Evolutionary conservation across 1,140 invertebrate species (phyloP), one percentile per base, ranked within the genome.

Genomic region (Panonychus citri): DNA sequence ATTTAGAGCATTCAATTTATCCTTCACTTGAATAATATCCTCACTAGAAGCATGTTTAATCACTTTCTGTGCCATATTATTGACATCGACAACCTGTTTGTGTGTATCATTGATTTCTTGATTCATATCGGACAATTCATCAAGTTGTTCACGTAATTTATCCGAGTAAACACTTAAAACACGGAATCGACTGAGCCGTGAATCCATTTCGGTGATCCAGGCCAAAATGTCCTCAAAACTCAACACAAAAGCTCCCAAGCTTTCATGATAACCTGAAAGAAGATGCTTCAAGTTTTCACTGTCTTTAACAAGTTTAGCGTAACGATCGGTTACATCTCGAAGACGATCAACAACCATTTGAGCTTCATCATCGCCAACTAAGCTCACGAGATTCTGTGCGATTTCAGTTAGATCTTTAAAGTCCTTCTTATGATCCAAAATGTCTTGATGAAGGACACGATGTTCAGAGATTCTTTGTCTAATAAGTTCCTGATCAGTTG

Each of bases 1-100:
- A 68, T 89, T 85, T 15, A 94, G 70, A 0, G 83, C 84, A 64
- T 94, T 89, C 25, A 94, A 69, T 67, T 93, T 91, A 63, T 93
- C 86, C 69, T 95, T 93, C 0, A 94, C 72, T 65, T 88, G 83
- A 49, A 94, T 72, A 0, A 87, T 88, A 70, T 94, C 89, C 67
- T 90, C 86, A 58, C 80, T 83, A 0, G 85, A 85, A 54, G 91
- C 91, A 66, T 93, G 86, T 64, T 85, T 87, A 83, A 93, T 91
- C 0, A 95, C 73, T 65, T 93, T 87, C 1, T 87, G 74, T 0
- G 87, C 88, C 0, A 82, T 78, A 62, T 87, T 83, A 7, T 89
- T 81, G 0, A 90, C 88, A 54, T 82, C 81, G 64, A 89, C 84
- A 1, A 95, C 82, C 62, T 85, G 81, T 28, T 78, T 78, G 62